These are phyloP conservation scores for Trematomus loennbergii DNA, from an alignment of 2,113 vertebrate genomes.

Conservation along the genomic window DNA sequence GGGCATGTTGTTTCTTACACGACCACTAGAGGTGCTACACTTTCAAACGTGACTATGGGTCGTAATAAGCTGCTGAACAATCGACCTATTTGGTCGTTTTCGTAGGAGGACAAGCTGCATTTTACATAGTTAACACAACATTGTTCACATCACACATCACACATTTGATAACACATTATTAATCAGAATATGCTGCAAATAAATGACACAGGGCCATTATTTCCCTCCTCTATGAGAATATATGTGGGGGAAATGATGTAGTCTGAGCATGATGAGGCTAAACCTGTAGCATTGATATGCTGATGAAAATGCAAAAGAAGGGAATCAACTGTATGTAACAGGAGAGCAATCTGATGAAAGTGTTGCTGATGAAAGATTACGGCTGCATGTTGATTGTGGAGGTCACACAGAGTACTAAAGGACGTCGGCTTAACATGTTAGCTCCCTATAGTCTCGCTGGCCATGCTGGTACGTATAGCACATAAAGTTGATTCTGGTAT, in stretches of 20 bases:
- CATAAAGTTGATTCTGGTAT: background rate
- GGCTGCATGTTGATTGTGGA: conserved; percentile 47
- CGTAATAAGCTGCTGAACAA: no score
- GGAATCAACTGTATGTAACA: conserved; percentile 51
- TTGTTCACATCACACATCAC: background rate
- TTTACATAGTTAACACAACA: background rate
- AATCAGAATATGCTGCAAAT: conserved; percentile 2
- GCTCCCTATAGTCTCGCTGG: background rate
- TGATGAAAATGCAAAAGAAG: conserved; percentile 45
- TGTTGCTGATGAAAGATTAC: conserved; percentile 44
- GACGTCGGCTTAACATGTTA: background rate
- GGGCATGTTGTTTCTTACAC: no score
- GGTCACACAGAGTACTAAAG: conserved; percentile 35
- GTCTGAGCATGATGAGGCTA: conserved; percentile 9
- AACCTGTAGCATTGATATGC: conserved; percentile 29
- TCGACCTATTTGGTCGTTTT: no score
- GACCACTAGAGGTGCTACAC: no score
- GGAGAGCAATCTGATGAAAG: conserved; percentile 49
- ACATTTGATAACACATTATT: background rate
- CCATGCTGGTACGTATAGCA: background rate
- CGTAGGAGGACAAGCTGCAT: no score
- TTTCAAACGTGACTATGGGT: no score
- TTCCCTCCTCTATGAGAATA: background rate
- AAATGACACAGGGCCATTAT: background rate
- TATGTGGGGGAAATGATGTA: conserved; percentile 1